Percentiles rank a stretch among this genome's conserved stretches.
Conservation (phyloP, 2,113 vertebrate species). For the Urocolius indicus region DNA sequence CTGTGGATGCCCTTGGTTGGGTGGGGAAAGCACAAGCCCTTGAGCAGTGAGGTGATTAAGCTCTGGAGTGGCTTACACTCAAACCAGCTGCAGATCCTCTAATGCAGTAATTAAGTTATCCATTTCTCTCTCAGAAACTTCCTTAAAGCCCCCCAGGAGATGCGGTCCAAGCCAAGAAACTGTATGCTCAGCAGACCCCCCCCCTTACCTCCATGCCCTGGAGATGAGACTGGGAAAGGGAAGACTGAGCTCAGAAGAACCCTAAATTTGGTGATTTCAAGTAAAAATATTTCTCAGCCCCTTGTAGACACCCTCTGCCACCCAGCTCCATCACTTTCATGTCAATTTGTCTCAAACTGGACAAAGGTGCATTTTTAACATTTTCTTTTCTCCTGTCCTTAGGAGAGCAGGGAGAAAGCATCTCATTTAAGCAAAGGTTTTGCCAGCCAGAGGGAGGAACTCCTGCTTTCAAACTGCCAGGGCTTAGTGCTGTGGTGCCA, state of each 20-base stretch:
- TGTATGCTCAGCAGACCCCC: not conserved
- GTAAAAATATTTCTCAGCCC: not conserved
- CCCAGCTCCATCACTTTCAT: not conserved
- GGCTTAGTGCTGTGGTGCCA: not conserved
- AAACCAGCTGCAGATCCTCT: not conserved
- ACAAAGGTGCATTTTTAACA: not conserved
- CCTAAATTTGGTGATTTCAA: not conserved
- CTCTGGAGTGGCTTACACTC: not conserved
- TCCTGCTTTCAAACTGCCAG: fast-evolving
- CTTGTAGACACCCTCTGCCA: not conserved
- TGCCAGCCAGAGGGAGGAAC: not conserved
- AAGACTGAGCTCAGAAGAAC: not conserved
- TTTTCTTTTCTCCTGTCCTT: no score
- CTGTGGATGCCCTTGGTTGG: not conserved
- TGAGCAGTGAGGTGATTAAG: not conserved
- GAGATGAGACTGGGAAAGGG: not conserved
- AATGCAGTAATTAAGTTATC: not conserved
- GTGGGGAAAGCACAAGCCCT: not conserved
- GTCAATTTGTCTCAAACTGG: not conserved
- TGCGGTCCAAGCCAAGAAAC: not conserved
- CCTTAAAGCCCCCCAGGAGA: not conserved
- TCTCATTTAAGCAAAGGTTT: not conserved
- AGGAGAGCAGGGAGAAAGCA: not conserved
- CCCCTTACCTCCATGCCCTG: not conserved
- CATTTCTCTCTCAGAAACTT: not conserved